Conservation (phyloP, 2,888 invertebrate species). For the Philonicus albiceps region DNA sequence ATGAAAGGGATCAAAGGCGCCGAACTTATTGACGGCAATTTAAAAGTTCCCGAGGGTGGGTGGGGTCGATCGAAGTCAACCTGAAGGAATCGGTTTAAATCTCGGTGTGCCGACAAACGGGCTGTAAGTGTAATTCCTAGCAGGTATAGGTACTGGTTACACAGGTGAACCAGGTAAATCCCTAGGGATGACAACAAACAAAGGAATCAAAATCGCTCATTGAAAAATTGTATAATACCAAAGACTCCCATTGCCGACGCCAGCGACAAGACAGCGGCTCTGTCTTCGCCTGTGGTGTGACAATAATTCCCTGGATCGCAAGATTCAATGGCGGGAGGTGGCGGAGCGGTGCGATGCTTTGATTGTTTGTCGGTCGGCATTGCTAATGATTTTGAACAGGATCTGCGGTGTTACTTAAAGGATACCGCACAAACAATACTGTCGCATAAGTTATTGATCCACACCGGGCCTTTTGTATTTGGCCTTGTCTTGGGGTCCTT, state of each 20-base stretch:
- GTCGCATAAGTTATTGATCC: conserved; percentile 33
- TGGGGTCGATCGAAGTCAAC: not conserved
- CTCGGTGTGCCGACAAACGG: not conserved
- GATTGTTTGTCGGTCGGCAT: conserved; percentile 56
- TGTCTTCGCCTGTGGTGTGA: conserved; percentile 9
- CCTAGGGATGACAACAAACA: conserved; percentile 10
- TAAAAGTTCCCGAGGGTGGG: not conserved
- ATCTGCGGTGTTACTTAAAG: conserved; percentile 54
- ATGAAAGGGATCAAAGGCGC: not conserved
- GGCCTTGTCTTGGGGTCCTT: not conserved
- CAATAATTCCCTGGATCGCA: not conserved
- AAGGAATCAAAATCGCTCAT: conserved; percentile 14
- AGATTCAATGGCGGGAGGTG: not conserved
- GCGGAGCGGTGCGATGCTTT: conserved; percentile 25
- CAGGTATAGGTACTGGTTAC: not conserved
- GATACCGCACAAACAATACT: conserved; percentile 52
- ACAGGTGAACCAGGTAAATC: not conserved
- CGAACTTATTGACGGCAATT: not conserved
- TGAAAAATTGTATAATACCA: conserved; percentile 14
- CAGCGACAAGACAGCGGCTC: not conserved
- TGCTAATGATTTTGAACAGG: conserved; percentile 58
- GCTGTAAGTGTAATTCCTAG: not conserved
- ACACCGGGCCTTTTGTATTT: not conserved
- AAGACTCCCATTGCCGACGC: not conserved
- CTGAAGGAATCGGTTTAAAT: not conserved